Conservation (phyloP, 2,797 vertebrate genomes). For the Esox lucius region DNA sequence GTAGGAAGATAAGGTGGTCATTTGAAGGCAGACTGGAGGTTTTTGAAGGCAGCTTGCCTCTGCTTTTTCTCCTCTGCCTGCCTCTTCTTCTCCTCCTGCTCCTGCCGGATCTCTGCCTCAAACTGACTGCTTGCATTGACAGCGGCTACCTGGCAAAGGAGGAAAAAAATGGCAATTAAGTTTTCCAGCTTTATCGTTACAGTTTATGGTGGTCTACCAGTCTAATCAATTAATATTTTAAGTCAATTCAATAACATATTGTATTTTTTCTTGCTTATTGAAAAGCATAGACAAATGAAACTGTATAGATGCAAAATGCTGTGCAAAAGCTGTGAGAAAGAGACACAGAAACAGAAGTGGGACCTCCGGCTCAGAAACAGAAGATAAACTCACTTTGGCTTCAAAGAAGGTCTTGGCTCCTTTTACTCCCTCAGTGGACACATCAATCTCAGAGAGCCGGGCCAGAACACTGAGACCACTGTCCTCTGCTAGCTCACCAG, state of each 20-base stretch:
- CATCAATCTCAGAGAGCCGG: conserved; percentile 90
- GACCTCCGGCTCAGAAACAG: background rate
- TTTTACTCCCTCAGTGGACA: conserved; percentile 92
- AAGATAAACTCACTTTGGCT: conserved; percentile 83
- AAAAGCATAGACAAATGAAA: background rate
- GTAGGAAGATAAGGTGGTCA: conserved; percentile 43
- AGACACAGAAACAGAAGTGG: no score
- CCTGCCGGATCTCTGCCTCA: conserved; percentile 91
- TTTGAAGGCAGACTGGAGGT: conserved; percentile 88
- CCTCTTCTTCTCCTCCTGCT: conserved; percentile 91
- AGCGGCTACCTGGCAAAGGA: conserved; percentile 80
- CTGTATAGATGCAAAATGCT: background rate
- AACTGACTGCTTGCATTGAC: conserved; percentile 86
- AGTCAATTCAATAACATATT: background rate
- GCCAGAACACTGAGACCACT: conserved; percentile 87
- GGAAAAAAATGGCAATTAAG: background rate
- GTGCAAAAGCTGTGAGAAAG: background rate
- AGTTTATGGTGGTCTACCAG: no score
- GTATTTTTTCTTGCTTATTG: background rate
- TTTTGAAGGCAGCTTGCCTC: conserved; percentile 88
- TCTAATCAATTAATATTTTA: background rate
- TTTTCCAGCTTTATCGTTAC: background rate
- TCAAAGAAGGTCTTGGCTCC: conserved; percentile 95
- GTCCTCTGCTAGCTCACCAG: conserved; percentile 89
- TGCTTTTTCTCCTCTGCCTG: conserved; percentile 89